These are phyloP conservation scores for Cataglyphis rosenhaueri DNA, from an alignment of 2,888 invertebrate species.

Conservation along the genomic window DNA sequence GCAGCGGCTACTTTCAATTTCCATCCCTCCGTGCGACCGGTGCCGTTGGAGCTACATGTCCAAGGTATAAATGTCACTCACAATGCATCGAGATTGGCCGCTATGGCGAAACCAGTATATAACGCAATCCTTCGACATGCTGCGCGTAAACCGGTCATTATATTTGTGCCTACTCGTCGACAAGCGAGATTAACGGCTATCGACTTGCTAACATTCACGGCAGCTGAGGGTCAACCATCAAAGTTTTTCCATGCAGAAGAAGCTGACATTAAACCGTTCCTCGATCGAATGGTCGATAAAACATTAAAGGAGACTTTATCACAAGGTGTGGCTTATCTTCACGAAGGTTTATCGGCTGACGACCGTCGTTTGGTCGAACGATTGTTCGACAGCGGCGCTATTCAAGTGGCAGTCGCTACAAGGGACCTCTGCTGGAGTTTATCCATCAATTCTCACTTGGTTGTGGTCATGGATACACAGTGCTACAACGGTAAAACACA, in stretches of 20 bases:
- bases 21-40: conserved; percentile 98
- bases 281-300: conserved; percentile 95
- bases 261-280: conserved; percentile 94
- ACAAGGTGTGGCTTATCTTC: conserved; percentile 98
- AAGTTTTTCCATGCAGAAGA: conserved; percentile 96
- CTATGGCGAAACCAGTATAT: conserved; percentile 99
- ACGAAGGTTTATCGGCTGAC: conserved; percentile 94
- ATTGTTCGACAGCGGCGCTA: conserved; percentile 96
- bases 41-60: conserved; percentile 97
- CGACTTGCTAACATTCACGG: conserved; percentile 97
- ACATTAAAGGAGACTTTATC: conserved; percentile 96
- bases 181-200: conserved; percentile 98
- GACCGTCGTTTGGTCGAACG: conserved; percentile 97
- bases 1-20: conserved; percentile 98
- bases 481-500: conserved; percentile 89
- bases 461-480: conserved; percentile 98
- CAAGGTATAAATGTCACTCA: conserved; percentile 99
- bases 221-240: conserved; percentile 94
- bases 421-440: conserved; percentile 97
- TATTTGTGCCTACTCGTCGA: conserved; percentile 96
- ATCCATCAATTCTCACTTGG: conserved; percentile 96
- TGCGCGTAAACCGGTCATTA: conserved; percentile 93
- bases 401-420: conserved; percentile 96
- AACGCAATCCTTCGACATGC: conserved; percentile 95
- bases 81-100: conserved; percentile 97